Base-by-base conservation (phyloP, 2,113 vertebrate genomes). In the Emydocephalus ijimae region DNA sequence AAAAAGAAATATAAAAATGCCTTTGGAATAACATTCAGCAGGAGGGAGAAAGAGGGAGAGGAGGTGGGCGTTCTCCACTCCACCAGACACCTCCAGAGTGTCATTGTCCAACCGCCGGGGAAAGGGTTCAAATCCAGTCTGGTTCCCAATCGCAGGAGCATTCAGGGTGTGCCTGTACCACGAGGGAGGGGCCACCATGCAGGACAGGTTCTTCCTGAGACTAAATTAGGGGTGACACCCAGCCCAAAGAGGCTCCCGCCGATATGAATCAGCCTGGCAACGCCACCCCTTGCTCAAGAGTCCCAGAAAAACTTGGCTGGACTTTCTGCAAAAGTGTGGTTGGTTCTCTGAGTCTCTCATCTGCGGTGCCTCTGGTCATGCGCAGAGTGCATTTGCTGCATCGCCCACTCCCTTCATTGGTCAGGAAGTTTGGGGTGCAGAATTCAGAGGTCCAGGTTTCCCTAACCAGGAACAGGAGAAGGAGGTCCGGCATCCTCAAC, bases 271-370 rank as follows among this genome's bases (percentile, higher is more conserved):
- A 81, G 55, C 1, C 7, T 81, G 34, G 87, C 34, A 23, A 50
- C 29, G 15, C 5, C 29, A 34, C n/a, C 9, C 89, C 20, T 88
- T 10, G 15, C 1, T 1, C 18, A 20, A 5, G 45, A 34, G 85
- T 26, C 57, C 7, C 64, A 8, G 92, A 95, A 95, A 90, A 52
- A 14, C 15, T 90, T 29, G 3, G 69, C 45, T 26, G 61, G 29
- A 23, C 93, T 4, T 85, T 91, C 88, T 29, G 90, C 91, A 90
- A 93, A 94, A 88, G 93, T 11, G 10, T 15, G 21, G 23, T 14
- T 52, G 87, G 2, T 48, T 56, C 15, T 21, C 14, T 12, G 88
- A 81, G 6, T 20, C 69, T 39, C 34, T 8, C 34, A 7, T 11
- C 3, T 64, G 43, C 8, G 0, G 7, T 50, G 26, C 59, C 24